These are phyloP conservation scores for Melopsittacus undulatus DNA, from an alignment of 2,797 vertebrate genomes.

Conservation along the genomic window DNA sequence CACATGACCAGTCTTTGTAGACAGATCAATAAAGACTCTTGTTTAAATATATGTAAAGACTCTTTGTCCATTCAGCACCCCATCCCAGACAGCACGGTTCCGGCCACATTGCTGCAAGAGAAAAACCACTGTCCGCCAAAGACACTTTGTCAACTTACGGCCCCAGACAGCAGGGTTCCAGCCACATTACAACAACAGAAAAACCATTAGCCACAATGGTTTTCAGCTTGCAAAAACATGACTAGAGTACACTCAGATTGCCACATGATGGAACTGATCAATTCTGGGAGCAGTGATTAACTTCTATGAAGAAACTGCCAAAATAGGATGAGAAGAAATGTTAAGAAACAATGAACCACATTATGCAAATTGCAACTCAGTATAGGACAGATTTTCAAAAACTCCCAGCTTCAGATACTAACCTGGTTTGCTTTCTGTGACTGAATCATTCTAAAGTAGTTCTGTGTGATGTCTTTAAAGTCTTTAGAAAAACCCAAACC, in stretches of 20 bases:
- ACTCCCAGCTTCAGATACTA: slow-evolving; percentile 12
- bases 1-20: slow-evolving; percentile 51
- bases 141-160: not conserved
- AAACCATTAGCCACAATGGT: not conserved
- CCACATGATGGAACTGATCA: slow-evolving; percentile 43
- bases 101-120: not conserved
- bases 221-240: slow-evolving; percentile 41
- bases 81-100: slow-evolving; percentile 44
- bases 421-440: slow-evolving; percentile 37
- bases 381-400: slow-evolving; percentile 40
- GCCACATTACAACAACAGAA: slow-evolving; percentile 44
- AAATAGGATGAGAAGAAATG: slow-evolving; percentile 47
- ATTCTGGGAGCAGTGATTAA: slow-evolving; percentile 37
- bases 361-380: slow-evolving; percentile 34
- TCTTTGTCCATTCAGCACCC: not conserved
- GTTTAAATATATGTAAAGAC: slow-evolving; percentile 31
- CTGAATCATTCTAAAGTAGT: slow-evolving; percentile 24
- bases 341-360: slow-evolving; percentile 48
- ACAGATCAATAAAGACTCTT: slow-evolving; percentile 38
- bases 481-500: not conserved
- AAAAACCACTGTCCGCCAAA: not conserved
- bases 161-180: slow-evolving; percentile 55
- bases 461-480: slow-evolving; percentile 43
- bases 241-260: slow-evolving; percentile 3
- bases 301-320: slow-evolving; percentile 44